Base-by-base conservation (phyloP, 2,888 invertebrate genomes). In the Plebejus argus region DNA sequence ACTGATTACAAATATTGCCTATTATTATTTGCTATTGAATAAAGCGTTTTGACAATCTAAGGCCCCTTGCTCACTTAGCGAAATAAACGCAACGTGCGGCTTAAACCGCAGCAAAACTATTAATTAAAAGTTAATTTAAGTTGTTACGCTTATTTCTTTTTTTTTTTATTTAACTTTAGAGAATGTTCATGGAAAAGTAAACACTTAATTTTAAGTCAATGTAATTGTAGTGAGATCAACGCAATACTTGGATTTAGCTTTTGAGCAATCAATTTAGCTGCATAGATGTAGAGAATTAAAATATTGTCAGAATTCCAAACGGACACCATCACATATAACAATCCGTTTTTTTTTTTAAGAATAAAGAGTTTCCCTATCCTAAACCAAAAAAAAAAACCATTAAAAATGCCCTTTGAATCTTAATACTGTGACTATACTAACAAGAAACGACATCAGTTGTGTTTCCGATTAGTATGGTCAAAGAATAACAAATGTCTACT, bases 11-110 rank as follows among this genome's bases (percentile, higher is more conserved):
- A 72, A 72, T 61, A 61, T 66, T 66, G 66, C 28, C 23, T 66
- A 66, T 66, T 66, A 66, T 66, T 66, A 66, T 18, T 66, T 66
- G 15, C 28, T 74, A 74, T 49, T 72, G 72, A 71, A 45, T 23
- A 53, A 78, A 76, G 74, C 70, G 23, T 61, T 61, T 70, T 70
- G 61, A 76, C 76, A 61, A 77, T 78, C 78, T 79, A 79, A 78
- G 79, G 79, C 79, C 79, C 77, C 78, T 77, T 66, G 28, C 77
- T 78, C 76, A 78, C 78, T 76, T 70, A 75, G 58, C 76, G 76
- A 77, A 76, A 79, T 77, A 78, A 77, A 76, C 77, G 77, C 78
- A 76, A 70, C 72, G 72, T 45, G 49, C 7, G 10, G 39, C 70
- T 6, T 1, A 61, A 76, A n/a, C 20, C 49, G 61, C 12, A 49